Percentiles rank a stretch among this genome's conserved stretches.
Conservation (phyloP, 2,888 invertebrate species). For the Conus canariensis region DNA sequence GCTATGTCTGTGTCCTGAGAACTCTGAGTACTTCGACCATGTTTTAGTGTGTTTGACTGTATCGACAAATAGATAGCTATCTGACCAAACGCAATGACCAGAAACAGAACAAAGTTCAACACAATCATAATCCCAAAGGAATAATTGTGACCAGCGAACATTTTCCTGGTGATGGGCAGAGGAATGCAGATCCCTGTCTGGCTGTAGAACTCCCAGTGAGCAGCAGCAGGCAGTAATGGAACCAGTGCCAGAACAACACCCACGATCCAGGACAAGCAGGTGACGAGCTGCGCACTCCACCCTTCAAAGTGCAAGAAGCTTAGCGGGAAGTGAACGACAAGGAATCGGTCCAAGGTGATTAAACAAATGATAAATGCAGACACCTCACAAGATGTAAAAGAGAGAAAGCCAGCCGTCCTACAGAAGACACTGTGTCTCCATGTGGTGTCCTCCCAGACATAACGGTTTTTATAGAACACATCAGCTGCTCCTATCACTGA, state of each 20-base stretch:
- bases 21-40: not conserved
- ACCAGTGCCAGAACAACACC: conserved; percentile 65
- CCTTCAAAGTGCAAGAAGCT: conserved; percentile 63
- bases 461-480: conserved; percentile 54
- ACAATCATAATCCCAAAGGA: conserved; percentile 73
- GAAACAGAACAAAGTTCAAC: conserved; percentile 71
- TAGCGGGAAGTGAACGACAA: conserved; percentile 83
- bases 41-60: not conserved
- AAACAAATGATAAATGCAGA: conserved; percentile 83
- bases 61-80: not conserved
- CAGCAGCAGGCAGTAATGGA: conserved; percentile 64
- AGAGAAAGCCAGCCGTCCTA: conserved; percentile 58
- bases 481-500: conserved; percentile 59
- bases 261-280: conserved; percentile 64
- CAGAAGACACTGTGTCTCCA: conserved; percentile 61
- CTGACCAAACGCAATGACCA: not conserved
- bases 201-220: conserved; percentile 65
- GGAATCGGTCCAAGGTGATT: conserved; percentile 84
- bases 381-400: conserved; percentile 81
- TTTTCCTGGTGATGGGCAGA: conserved; percentile 73
- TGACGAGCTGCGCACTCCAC: conserved; percentile 57
- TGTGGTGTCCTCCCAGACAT: conserved; percentile 56
- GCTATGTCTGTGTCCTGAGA: not conserved
- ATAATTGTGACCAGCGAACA: conserved; percentile 75
- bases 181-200: conserved; percentile 75